Conservation (phyloP, 2,113 vertebrate genomes). For the Pachypanchax playfairii region DNA sequence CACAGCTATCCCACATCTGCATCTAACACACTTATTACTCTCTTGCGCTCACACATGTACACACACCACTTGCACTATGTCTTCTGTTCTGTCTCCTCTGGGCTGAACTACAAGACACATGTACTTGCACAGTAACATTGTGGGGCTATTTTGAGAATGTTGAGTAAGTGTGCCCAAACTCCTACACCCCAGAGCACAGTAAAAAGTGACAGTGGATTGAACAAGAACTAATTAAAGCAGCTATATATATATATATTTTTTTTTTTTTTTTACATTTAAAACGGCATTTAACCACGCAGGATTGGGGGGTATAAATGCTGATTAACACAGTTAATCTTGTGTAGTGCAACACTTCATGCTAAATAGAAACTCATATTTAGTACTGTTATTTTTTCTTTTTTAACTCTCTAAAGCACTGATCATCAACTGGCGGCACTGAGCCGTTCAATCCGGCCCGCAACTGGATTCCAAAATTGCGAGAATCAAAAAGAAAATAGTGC, state of each 20-base stretch:
- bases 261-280: conserved; percentile 8
- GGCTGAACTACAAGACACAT: conserved; percentile 59
- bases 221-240: conserved; percentile 28
- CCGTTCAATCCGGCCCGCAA: too few relatives aligned
- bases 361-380: neutral
- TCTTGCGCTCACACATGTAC: conserved; percentile 10
- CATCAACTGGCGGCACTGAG: too few relatives aligned
- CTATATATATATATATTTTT: conserved; percentile 21
- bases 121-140: conserved; percentile 46
- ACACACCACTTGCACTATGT: conserved; percentile 16
- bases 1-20: conserved; percentile 45
- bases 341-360: neutral
- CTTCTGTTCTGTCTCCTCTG: conserved; percentile 44
- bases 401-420: too few relatives aligned
- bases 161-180: conserved; percentile 39
- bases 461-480: too few relatives aligned
- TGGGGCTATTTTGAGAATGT: conserved; percentile 57
- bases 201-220: conserved; percentile 24
- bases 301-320: neutral
- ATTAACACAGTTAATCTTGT: conserved; percentile 4
- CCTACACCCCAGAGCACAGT: conserved; percentile 16
- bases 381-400: too few relatives aligned
- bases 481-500: too few relatives aligned
- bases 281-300: neutral
- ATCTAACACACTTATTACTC: conserved; percentile 26